Evolutionary conservation across 2,797 vertebrate species (phyloP).

Genomic region (Catamblyrhynchus diadema): DNA sequence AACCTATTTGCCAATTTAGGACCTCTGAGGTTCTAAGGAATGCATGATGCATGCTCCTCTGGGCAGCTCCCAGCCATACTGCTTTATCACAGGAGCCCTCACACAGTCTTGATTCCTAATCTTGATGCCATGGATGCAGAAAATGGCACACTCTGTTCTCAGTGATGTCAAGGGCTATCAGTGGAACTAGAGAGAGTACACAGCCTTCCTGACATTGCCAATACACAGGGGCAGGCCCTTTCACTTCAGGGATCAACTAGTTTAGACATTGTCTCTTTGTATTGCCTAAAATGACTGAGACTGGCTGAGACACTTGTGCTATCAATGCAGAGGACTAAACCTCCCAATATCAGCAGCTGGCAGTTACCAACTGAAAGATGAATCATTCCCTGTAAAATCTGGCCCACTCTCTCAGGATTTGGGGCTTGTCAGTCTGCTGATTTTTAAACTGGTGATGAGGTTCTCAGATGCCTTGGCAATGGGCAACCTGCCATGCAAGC

Average conservation of each 20-base stretch:
- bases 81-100: not conserved
- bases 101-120: not conserved
- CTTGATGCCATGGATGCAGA: not conserved
- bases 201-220: not conserved
- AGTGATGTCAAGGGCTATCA: not conserved
- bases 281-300: not conserved
- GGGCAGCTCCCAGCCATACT: not conserved
- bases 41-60: not conserved
- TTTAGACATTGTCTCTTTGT: not conserved
- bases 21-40: not conserved
- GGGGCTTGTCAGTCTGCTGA: not conserved
- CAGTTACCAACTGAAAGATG: not conserved
- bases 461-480: not conserved
- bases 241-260: not conserved
- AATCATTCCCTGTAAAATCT: not conserved
- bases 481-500: slow-evolving; percentile 5
- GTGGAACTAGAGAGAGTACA: not conserved
- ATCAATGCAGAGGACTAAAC: not conserved
- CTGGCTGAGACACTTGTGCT: not conserved
- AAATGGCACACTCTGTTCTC: not conserved
- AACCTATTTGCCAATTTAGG: not conserved
- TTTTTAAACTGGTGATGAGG: not conserved
- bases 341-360: not conserved
- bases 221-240: not conserved
- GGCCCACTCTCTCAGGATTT: not conserved